phyloP scores from a whole-genome alignment of 1,140 invertebrate species.

The Brachionus rubens region DNA sequence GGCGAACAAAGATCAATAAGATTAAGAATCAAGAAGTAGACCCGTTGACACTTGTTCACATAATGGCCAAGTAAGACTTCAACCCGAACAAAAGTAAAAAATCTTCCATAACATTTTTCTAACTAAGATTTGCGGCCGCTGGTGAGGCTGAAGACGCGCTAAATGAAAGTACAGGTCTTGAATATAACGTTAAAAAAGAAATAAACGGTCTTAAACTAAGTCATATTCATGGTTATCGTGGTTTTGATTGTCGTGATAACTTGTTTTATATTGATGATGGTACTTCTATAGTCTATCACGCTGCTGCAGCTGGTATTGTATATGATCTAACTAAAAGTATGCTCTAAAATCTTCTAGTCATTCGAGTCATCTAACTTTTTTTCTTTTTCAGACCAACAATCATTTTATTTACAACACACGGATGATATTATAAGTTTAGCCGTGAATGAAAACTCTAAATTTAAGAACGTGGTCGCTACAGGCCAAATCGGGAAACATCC shows the following conservation, averaged over 20 bases:
- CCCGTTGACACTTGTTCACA: neutral
- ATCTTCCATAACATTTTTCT: no score
- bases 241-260: conserved; percentile 60
- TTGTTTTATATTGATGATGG: conserved; percentile 60
- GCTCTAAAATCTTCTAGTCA: conserved; percentile 47
- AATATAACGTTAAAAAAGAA: conserved; percentile 44
- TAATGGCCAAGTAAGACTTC: conserved; percentile 19
- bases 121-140: neutral
- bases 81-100: no score
- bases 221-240: conserved; percentile 59
- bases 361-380: no score
- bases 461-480: conserved; percentile 56
- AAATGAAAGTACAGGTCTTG: neutral
- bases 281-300: conserved; percentile 59
- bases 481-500: conserved; percentile 58
- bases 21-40: neutral
- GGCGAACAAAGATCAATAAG: conserved; percentile 41
- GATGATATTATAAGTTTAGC: conserved; percentile 61
- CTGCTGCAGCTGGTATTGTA: conserved; percentile 60
- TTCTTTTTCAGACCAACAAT: conserved; percentile 51
- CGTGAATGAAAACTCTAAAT: conserved; percentile 59
- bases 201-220: conserved; percentile 57
- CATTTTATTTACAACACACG: conserved; percentile 60
- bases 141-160: neutral
- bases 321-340: conserved; percentile 55